These are phyloP conservation scores for Sturnira hondurensis DNA, from an alignment of 2,113 vertebrate genomes.

Conservation along the genomic window DNA sequence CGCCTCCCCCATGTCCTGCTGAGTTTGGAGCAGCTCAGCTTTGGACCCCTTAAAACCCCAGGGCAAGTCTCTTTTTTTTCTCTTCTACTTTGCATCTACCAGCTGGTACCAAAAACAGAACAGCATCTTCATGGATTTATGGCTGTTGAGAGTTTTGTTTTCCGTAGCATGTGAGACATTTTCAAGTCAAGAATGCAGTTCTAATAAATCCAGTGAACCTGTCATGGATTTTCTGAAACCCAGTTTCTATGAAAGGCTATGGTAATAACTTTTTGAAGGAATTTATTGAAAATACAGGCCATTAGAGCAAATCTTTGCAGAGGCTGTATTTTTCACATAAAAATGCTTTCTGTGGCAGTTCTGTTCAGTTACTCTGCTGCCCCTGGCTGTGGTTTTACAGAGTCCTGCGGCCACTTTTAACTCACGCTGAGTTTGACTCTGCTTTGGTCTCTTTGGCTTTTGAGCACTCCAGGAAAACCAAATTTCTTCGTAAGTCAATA, in stretches of 20 bases:
- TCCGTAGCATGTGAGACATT: not conserved
- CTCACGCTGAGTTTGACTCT: not conserved
- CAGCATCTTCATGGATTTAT: not conserved
- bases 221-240: conserved; percentile 20
- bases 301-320: not conserved
- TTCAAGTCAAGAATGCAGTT: conserved; percentile 11
- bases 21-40: not conserved
- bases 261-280: not conserved
- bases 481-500: not conserved
- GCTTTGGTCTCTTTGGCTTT: not conserved
- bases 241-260: not conserved
- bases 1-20: not conserved
- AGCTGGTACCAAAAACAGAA: not conserved
- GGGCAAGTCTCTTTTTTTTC: not conserved
- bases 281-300: not conserved
- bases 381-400: not conserved
- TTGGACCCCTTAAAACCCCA: not conserved
- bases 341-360: not conserved
- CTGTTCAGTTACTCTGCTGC: not conserved
- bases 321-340: conserved; percentile 6
- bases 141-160: not conserved
- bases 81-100: not conserved
- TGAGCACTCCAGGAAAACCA: not conserved
- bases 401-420: not conserved
- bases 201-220: not conserved